phyloP scores from a whole-genome alignment of 2,113 vertebrate species.

The Dicrurus megarhynchus region DNA sequence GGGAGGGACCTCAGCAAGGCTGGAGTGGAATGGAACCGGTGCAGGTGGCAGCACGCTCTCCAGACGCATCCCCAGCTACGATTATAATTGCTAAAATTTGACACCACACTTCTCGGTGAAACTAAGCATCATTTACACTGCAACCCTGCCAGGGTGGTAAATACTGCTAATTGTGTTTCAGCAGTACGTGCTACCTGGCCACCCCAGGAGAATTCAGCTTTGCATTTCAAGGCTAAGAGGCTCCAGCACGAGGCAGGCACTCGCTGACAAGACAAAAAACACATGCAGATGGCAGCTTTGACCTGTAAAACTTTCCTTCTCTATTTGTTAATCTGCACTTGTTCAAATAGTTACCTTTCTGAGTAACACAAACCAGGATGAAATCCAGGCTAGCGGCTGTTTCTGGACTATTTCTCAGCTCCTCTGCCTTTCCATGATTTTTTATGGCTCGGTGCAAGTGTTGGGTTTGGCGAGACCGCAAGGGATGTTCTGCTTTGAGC shows the following conservation, averaged over 20 bases:
- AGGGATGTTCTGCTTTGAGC: not conserved
- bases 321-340: not conserved
- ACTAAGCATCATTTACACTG: conserved; percentile 30
- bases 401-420: not conserved
- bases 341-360: not conserved
- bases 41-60: rapidly evolving
- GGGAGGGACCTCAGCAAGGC: not conserved
- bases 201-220: conserved; percentile 3
- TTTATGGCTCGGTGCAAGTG: not conserved
- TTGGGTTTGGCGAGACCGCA: not conserved
- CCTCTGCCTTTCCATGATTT: not conserved
- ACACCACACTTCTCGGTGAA: not conserved
- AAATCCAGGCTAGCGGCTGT: not conserved
- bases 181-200: not conserved
- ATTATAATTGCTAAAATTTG: not conserved
- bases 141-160: not conserved
- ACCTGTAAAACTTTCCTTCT: not conserved
- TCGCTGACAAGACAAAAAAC: not conserved
- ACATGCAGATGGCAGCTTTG: not conserved
- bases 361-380: not conserved
- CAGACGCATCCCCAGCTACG: rapidly evolving
- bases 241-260: not conserved
- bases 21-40: rapidly evolving
- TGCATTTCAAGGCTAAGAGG: conserved; percentile 26
- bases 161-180: conserved; percentile 32